Percentiles rank a stretch among this genome's conserved stretches.
phyloP scores from a whole-genome alignment of 2,797 vertebrate genomes.

The Anisognathus igniventris region DNA sequence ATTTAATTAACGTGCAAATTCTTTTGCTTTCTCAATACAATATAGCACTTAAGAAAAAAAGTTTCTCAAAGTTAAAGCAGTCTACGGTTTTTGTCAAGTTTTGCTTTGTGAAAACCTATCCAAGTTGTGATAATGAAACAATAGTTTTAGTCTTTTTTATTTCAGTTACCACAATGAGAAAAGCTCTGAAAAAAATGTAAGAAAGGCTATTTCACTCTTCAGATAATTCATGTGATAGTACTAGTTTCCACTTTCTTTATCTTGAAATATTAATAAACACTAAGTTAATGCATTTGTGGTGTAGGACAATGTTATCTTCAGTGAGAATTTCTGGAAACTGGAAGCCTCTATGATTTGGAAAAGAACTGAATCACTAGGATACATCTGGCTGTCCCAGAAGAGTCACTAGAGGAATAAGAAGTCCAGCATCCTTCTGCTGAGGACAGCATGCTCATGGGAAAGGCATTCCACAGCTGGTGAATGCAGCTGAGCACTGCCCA shows the following conservation, averaged over 20 bases:
- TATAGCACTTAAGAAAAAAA: not conserved
- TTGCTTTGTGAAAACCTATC: not conserved
- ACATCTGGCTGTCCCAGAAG: not conserved
- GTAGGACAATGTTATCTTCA: not conserved
- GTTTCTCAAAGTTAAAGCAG: not conserved
- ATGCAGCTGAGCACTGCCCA: not conserved
- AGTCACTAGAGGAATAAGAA: not conserved
- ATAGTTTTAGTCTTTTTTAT: not conserved
- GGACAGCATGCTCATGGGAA: rapidly evolving
- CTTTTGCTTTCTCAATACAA: not conserved
- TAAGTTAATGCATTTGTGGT: not conserved
- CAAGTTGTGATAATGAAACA: not conserved
- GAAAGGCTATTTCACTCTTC: not conserved
- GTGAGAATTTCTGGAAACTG: not conserved
- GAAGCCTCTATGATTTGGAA: not conserved
- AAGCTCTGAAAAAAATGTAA: not conserved
- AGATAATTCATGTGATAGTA: not conserved
- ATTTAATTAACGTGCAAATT: not conserved
- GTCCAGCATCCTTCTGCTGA: not conserved
- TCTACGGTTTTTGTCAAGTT: not conserved
- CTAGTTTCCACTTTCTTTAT: not conserved
- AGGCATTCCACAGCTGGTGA: not conserved
- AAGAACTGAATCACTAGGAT: not conserved
- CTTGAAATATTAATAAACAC: not conserved
- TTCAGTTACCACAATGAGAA: not conserved